Conservation (phyloP, 37 sponge, comb jelly and placozoan genomes). For the Aplysina aerophoba region DNA sequence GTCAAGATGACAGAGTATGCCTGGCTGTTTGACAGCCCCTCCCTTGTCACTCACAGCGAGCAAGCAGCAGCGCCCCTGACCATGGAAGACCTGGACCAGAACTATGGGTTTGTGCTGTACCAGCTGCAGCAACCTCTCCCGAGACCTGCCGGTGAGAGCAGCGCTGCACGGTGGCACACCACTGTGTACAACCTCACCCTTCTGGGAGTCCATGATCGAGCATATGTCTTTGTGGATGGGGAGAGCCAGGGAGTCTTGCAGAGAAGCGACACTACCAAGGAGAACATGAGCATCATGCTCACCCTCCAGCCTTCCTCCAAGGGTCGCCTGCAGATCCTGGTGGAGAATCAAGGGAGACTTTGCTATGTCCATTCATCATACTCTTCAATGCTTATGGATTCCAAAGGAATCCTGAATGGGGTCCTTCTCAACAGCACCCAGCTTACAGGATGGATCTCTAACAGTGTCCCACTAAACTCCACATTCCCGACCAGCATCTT, state of each 20-base stretch:
- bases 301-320: constrained; percentile 19
- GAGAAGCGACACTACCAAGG: constrained; percentile 12
- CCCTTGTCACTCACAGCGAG: constrained; percentile 12
- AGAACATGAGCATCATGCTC: constrained; percentile 32
- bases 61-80: constrained; percentile 43
- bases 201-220: constrained; percentile 70
- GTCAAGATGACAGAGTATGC: constrained; percentile 54
- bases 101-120: constrained; percentile 86
- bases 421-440: constrained; percentile 42
- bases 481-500: constrained; percentile 1
- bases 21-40: constrained; percentile 42
- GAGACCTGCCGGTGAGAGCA: neutral
- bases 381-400: constrained; percentile 52
- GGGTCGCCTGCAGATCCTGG: constrained; percentile 60
- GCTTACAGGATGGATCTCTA: constrained; percentile 54
- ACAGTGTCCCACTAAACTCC: constrained; percentile 60
- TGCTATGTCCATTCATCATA: constrained; percentile 63
- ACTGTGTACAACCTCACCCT: constrained; percentile 38
- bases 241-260: constrained; percentile 39
- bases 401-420: constrained; percentile 75
- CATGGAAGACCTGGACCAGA: constrained; percentile 83
- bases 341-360: constrained; percentile 94
- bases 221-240: constrained; percentile 68
- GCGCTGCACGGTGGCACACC: no score
- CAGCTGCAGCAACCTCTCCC: neutral